phyloP scores from a whole-genome alignment of 2,888 invertebrate species.

The Acleris holmiana region DNA sequence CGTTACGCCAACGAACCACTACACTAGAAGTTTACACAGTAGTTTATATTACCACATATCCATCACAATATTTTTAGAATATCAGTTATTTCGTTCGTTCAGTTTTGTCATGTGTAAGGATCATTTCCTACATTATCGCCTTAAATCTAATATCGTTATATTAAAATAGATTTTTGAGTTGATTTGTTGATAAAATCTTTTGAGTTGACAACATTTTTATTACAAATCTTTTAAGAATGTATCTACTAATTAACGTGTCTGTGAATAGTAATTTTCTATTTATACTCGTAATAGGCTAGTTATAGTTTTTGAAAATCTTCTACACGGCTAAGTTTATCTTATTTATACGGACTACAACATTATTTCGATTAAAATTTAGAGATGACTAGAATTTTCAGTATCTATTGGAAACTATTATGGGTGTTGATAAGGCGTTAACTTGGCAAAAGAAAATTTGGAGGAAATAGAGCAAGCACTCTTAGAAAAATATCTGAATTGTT shows the following conservation, averaged over 20 bases:
- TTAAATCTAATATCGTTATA: conserved; percentile 50
- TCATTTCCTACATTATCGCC: conserved; percentile 43
- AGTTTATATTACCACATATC: conserved; percentile 76
- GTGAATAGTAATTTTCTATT: conserved; percentile 47
- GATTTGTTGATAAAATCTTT: conserved; percentile 82
- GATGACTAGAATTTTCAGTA: conserved; percentile 79
- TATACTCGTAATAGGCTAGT: conserved; percentile 37
- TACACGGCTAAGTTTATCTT: conserved; percentile 27
- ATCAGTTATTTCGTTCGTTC: conserved; percentile 81
- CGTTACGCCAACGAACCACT: conserved; percentile 28
- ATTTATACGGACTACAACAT: conserved; percentile 49
- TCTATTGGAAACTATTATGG: conserved; percentile 51
- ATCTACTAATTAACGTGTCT: conserved; percentile 38
- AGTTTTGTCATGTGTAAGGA: conserved; percentile 56
- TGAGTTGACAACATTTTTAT: conserved; percentile 66
- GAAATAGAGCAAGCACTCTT: no score
- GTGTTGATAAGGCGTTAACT: no score
- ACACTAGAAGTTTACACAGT: conserved; percentile 60
- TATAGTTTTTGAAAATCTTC: conserved; percentile 17
- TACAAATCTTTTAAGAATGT: conserved; percentile 51
- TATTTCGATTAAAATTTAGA: conserved; percentile 66
- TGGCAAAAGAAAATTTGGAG: no score
- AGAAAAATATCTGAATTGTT: no score
- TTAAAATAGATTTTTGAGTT: conserved; percentile 67
- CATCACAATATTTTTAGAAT: conserved; percentile 84